These are phyloP conservation scores for Drosophila picticornis DNA, from an alignment of 2,888 invertebrate species.

Conservation along the genomic window DNA sequence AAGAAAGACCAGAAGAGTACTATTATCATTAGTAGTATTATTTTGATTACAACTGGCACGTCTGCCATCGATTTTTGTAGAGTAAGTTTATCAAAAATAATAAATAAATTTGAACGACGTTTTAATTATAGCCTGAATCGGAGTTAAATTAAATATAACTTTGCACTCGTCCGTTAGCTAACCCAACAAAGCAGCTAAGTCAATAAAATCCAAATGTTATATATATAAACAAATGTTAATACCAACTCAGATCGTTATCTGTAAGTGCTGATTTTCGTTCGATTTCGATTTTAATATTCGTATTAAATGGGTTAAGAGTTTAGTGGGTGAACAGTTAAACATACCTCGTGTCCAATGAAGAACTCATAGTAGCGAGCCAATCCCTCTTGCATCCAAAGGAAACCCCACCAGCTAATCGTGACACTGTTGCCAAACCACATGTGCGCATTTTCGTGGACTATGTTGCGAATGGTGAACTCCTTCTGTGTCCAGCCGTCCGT, in stretches of 20 bases:
- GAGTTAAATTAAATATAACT: not conserved
- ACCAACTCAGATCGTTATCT: not conserved
- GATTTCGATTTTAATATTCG: not conserved
- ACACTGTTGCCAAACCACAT: conserved; percentile 89
- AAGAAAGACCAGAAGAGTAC: too few species aligned
- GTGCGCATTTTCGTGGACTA: conserved; percentile 86
- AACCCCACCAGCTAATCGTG: conserved; percentile 86
- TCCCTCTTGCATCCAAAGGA: conserved; percentile 88
- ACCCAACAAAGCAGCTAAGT: too few species aligned
- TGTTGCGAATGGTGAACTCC: conserved; percentile 87
- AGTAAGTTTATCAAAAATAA: not conserved
- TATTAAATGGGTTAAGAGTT: not conserved
- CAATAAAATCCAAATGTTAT: not conserved
- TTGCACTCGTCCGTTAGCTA: not conserved
- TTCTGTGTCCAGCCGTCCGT: conserved; percentile 77
- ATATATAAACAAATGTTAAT: not conserved
- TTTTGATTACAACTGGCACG: not conserved
- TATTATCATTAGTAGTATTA: not conserved
- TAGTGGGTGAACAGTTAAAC: not conserved
- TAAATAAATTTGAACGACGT: not conserved
- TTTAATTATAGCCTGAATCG: not conserved
- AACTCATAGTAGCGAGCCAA: conserved; percentile 91
- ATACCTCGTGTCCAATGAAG: conserved; percentile 84
- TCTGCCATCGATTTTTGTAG: not conserved
- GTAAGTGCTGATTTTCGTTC: not conserved